Evolutionary conservation across 2,797 vertebrate species (phyloP).

Genomic region (Notoglanidium macrostoma): DNA sequence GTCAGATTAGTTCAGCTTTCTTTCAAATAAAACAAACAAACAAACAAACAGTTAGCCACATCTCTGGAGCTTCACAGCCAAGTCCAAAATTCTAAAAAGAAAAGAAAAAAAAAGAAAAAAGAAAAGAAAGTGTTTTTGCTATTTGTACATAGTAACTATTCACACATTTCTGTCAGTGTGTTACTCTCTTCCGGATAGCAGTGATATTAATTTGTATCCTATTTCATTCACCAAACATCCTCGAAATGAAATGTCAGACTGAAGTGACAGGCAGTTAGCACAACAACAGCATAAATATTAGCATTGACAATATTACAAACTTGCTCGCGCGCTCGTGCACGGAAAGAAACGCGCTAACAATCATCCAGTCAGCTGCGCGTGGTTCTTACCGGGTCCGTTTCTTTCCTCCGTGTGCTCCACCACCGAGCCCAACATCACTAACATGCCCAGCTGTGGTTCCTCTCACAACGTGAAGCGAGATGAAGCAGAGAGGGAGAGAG

Average conservation of each 20-base stretch:
- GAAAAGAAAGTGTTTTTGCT: neutral
- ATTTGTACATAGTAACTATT: neutral
- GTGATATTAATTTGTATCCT: neutral
- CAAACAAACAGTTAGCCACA: neutral
- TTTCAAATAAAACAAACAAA: neutral
- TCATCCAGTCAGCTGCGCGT: too few species aligned
- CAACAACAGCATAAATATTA: neutral
- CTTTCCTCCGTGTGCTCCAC: constrained; percentile 64
- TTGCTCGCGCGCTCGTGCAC: neutral
- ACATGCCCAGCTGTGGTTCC: constrained; percentile 16
- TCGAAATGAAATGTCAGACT: neutral
- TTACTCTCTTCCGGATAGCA: neutral
- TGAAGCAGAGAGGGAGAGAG: neutral
- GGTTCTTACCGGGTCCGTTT: constrained; percentile 69
- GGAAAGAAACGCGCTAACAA: neutral
- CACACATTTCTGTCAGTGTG: neutral
- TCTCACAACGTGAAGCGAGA: neutral
- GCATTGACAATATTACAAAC: neutral
- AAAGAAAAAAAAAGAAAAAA: too few species aligned
- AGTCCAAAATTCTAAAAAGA: neutral
- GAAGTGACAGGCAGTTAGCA: neutral
- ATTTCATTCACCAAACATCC: neutral
- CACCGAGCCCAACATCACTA: constrained; percentile 59
- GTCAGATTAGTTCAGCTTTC: neutral
- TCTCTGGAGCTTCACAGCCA: neutral